Conservation (phyloP, 2,113 vertebrate species). For the Struthidea cinerea region DNA sequence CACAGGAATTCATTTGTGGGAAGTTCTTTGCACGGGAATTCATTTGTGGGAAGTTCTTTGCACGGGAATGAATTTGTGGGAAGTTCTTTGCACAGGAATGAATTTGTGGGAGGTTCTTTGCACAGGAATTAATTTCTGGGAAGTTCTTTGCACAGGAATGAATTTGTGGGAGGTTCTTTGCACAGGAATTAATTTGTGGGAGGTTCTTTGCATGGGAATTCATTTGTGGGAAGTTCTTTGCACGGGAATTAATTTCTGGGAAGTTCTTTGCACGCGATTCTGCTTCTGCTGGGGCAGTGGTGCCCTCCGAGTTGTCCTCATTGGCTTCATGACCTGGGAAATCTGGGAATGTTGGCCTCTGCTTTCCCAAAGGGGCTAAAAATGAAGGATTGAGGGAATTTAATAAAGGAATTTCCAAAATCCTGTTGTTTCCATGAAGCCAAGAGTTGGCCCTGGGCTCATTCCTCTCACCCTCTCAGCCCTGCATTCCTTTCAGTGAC, state of each 20-base stretch:
- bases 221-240: background rate
- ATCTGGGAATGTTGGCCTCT: background rate
- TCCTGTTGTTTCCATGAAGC: background rate
- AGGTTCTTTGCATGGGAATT: background rate
- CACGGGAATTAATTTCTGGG: too few relatives aligned
- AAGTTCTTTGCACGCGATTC: background rate
- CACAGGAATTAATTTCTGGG: too few relatives aligned
- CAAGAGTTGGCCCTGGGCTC: background rate
- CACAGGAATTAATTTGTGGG: background rate
- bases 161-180: background rate
- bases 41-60: background rate
- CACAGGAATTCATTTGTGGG: too few relatives aligned
- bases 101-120: background rate
- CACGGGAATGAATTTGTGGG: background rate
- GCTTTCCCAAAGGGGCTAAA: background rate
- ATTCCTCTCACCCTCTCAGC: background rate
- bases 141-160: background rate
- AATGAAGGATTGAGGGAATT: background rate
- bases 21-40: background rate
- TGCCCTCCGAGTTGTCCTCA: fast-evolving
- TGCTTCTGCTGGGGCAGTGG: background rate
- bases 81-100: background rate
- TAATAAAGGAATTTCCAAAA: background rate
- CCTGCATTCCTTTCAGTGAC: background rate
- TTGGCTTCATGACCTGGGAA: background rate